Base-by-base conservation (phyloP, 2,113 vertebrate species). In the Calyptommatus sinebrachiatus region DNA sequence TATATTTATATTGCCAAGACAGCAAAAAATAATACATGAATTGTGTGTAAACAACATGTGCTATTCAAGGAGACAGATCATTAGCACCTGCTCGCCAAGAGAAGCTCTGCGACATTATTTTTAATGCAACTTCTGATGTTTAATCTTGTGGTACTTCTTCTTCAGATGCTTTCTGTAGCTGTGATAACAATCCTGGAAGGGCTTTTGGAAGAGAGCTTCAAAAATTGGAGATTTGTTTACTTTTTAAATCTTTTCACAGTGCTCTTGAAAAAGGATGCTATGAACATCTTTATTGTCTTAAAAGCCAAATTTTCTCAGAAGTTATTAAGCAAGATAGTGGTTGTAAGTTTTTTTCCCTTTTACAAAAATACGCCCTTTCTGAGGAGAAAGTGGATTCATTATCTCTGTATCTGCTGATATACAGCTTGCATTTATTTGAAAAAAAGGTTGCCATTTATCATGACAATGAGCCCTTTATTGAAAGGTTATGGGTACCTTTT, bases 381-480 rank as follows among this genome's bases (percentile, higher is more conserved):
- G 1, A 1, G 1, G 1, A 12, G 60, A 0, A 0, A 57, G 53
- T 57, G 53, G 53, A 16, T 57, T 18, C 14, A 18, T 18, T 57
- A 20, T 57, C 53, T 18, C 53, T 57, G 4, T 18, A 18, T 12
- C 71, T 82, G 29, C 70, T 5, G 41, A 26, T 28, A 1, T 4
- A 70, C 18, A 9, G 21, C 6, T 71, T 18, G n/a, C 0, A 0
- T 45, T 83, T 48, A 70, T 65, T 41, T 46, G 60, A 50, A 70
- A 73, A n/a, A 41, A 77, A 71, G 0, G 2, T 10, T 67, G 71
- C 65, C 76, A 79, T 79, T 46, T 12, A 5, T 16, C 16, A 62
- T 66, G 71, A 57, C 66, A 57, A 79, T 80, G 61, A 90, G 88
- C 87, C 85, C 89, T 88, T 77, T 0, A 1, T 16, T 69, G 73